Conservation (phyloP, 1,140 invertebrate species). For the Neelides sp. region DNA sequence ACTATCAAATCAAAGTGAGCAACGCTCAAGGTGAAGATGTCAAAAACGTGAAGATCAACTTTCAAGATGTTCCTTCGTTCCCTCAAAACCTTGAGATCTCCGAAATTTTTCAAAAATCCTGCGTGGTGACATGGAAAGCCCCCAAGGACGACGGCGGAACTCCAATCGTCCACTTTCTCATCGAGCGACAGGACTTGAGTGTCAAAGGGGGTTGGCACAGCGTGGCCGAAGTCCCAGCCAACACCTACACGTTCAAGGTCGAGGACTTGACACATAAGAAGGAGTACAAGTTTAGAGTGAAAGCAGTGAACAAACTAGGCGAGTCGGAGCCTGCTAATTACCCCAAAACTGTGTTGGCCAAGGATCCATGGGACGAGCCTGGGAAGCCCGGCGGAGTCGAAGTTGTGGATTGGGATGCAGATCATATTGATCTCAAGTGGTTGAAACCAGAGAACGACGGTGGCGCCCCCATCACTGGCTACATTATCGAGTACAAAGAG, state of each 20-base stretch:
- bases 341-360: constrained; percentile 74
- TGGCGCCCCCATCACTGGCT: constrained; percentile 85
- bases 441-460: constrained; percentile 78
- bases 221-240: constrained; percentile 54
- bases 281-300: constrained; percentile 86
- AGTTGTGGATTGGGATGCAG: constrained; percentile 89
- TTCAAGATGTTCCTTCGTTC: constrained; percentile 76
- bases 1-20: constrained; percentile 70
- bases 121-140: constrained; percentile 79
- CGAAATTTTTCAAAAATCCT: constrained; percentile 83
- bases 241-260: constrained; percentile 63
- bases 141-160: constrained; percentile 75
- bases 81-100: constrained; percentile 80
- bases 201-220: constrained; percentile 76
- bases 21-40: constrained; percentile 78
- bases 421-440: constrained; percentile 87
- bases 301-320: constrained; percentile 79
- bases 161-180: constrained; percentile 77
- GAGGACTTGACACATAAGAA: constrained; percentile 74
- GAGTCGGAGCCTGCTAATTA: constrained; percentile 76
- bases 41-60: constrained; percentile 67
- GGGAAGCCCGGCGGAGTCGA: constrained; percentile 80
- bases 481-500: constrained; percentile 84
- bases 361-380: constrained; percentile 96
- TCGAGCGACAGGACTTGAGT: constrained; percentile 86